A percentile compares a stretch with the other conserved stretches of the same genome.
Evolutionary conservation across 2,888 invertebrate species (phyloP).

Genomic region (Apodemia zela): DNA sequence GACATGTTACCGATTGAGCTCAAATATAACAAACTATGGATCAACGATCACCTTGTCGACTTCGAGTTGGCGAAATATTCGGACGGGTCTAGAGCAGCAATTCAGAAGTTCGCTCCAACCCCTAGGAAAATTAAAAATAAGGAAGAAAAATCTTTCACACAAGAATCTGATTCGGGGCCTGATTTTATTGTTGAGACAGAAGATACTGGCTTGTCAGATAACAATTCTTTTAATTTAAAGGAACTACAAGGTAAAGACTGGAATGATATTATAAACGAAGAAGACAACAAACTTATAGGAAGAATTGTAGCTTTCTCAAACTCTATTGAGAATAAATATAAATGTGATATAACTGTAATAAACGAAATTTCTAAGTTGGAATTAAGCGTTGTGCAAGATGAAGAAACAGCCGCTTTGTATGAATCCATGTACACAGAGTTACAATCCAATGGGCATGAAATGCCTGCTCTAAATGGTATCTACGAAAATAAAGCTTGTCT

Average conservation of each 20-base stretch:
- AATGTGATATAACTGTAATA: conserved; percentile 54
- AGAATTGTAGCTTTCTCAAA: conserved; percentile 45
- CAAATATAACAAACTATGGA: conserved; percentile 57
- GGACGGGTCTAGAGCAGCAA: conserved; percentile 51
- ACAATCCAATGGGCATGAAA: conserved; percentile 57
- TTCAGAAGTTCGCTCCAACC: conserved; percentile 44
- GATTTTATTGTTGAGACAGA: conserved; percentile 57
- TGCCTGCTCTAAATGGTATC: conserved; percentile 64
- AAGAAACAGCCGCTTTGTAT: conserved; percentile 63
- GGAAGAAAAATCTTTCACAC: conserved; percentile 22
- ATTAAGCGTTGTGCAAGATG: conserved; percentile 55
- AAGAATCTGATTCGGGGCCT: conserved; percentile 49
- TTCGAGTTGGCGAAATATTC: conserved; percentile 61
- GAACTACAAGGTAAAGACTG: conserved; percentile 48
- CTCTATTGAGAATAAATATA: conserved; percentile 43
- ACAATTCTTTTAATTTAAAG: conserved; percentile 36
- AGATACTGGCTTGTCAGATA: conserved; percentile 13
- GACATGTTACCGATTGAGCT: conserved; percentile 55
- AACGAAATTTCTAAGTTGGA: conserved; percentile 50
- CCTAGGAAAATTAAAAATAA: conserved; percentile 10
- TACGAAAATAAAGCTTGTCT: conserved; percentile 81
- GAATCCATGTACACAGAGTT: conserved; percentile 71
- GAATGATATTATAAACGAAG: conserved; percentile 54
- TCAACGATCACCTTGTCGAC: conserved; percentile 72
- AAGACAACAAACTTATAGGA: conserved; percentile 34